Evolutionary conservation across 2,113 vertebrate species (phyloP).

Genomic region (Dromaius novaehollandiae): DNA sequence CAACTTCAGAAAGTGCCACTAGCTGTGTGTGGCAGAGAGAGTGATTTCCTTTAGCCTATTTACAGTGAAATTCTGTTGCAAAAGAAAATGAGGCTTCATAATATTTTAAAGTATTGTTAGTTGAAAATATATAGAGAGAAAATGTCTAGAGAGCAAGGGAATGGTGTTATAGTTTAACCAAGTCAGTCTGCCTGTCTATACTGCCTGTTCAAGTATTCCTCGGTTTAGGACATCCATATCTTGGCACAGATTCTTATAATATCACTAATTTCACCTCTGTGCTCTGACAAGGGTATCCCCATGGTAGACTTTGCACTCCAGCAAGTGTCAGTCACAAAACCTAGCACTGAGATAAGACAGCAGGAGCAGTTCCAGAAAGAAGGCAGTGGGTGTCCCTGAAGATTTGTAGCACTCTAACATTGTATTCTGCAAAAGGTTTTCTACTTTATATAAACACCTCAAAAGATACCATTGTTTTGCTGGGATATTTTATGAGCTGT

Average conservation of each 20-base stretch:
- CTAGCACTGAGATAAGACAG: conserved; percentile 4
- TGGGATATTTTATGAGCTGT: not conserved
- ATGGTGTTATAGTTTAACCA: not conserved
- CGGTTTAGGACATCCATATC: not conserved
- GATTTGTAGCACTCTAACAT: not conserved
- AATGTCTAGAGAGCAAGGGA: not conserved
- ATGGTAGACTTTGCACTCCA: conserved; percentile 22
- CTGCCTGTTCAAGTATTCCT: not conserved
- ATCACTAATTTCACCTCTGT: conserved; percentile 5
- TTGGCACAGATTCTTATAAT: not conserved
- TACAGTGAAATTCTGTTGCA: not conserved
- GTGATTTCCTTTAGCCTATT: not conserved
- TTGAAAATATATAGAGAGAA: not conserved
- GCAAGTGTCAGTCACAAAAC: conserved; percentile 33
- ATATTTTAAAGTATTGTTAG: not conserved
- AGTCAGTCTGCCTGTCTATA: not conserved
- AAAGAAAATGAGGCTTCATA: not conserved
- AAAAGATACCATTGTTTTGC: not conserved
- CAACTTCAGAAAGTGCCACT: not conserved
- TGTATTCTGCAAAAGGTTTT: not conserved
- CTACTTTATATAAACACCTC: not conserved
- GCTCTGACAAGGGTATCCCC: conserved; percentile 3
- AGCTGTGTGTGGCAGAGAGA: not conserved
- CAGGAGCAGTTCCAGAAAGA: conserved; percentile 29
- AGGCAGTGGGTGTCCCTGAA: conserved; percentile 14